These are phyloP conservation scores for Ichneumoninae sp. DNA, from an alignment of 2,888 invertebrate genomes.

Conservation along the genomic window DNA sequence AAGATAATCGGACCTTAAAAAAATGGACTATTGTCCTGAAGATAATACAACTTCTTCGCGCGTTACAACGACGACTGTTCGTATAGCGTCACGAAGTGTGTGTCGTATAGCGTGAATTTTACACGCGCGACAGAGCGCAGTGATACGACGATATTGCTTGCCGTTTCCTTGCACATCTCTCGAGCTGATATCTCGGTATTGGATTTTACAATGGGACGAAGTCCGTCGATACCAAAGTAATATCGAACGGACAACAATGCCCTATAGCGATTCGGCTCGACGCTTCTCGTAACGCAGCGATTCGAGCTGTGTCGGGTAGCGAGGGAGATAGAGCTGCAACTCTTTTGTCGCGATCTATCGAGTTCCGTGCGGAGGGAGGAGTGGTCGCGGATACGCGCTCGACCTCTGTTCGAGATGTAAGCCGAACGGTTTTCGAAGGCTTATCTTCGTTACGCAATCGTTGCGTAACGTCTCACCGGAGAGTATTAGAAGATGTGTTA, in stretches of 20 bases:
- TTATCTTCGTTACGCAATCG: slow-evolving; percentile 69
- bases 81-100: not conserved
- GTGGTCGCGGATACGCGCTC: not conserved
- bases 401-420: slow-evolving; percentile 44
- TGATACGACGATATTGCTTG: slow-evolving; percentile 13
- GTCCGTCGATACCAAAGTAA: slow-evolving; percentile 11
- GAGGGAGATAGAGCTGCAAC: not conserved
- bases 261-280: slow-evolving; percentile 6
- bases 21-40: not conserved
- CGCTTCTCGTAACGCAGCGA: not conserved
- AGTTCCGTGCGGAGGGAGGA: not conserved
- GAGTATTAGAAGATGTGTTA: slow-evolving; percentile 20
- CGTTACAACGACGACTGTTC: not conserved
- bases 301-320: not conserved
- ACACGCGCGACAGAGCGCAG: not conserved
- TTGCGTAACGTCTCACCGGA: slow-evolving; percentile 60
- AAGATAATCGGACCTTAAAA: too few species aligned
- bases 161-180: slow-evolving; percentile 12
- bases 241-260: slow-evolving; percentile 19
- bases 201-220: slow-evolving; percentile 24
- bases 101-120: not conserved
- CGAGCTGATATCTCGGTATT: slow-evolving; percentile 17
- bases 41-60: not conserved
- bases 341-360: not conserved
- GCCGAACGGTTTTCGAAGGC: slow-evolving; percentile 63